Evolutionary conservation across 2,888 invertebrate genomes (phyloP).

Genomic region (Papilio protenor): DNA sequence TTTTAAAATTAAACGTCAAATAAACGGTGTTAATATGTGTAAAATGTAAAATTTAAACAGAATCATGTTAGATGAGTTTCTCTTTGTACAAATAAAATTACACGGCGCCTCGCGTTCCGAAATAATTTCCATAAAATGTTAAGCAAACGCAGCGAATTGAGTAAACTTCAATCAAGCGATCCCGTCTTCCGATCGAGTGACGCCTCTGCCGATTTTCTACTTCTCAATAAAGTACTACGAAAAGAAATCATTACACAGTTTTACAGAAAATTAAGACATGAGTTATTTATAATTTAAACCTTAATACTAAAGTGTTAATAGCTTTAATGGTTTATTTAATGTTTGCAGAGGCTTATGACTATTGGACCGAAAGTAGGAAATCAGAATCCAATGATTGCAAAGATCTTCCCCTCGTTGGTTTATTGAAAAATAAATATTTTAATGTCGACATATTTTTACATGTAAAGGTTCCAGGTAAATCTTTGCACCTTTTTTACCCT

Average conservation of each 20-base stretch:
- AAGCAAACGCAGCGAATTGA: slow-evolving; percentile 70
- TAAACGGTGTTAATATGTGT: slow-evolving; percentile 5
- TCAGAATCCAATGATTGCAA: slow-evolving; percentile 55
- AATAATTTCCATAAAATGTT: slow-evolving; percentile 74
- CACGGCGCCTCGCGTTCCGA: slow-evolving; percentile 54
- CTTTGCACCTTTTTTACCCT: slow-evolving; percentile 71
- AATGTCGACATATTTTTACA: slow-evolving; percentile 67
- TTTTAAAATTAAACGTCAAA: not conserved
- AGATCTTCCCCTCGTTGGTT: slow-evolving; percentile 58
- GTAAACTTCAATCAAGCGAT: slow-evolving; percentile 72
- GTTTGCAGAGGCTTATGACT: slow-evolving; percentile 58
- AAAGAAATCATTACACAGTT: slow-evolving; percentile 47
- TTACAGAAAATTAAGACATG: slow-evolving; percentile 44
- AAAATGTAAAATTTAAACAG: not conserved
- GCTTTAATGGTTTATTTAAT: slow-evolving; percentile 56
- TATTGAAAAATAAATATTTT: slow-evolving; percentile 72
- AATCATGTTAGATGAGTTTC: slow-evolving; percentile 41
- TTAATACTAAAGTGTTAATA: slow-evolving; percentile 50
- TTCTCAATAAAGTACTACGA: slow-evolving; percentile 38
- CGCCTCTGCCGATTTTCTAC: slow-evolving; percentile 45
- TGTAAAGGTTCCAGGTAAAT: slow-evolving; percentile 70
- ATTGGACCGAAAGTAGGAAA: slow-evolving; percentile 59
- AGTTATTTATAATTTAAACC: slow-evolving; percentile 45
- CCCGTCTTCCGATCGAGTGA: slow-evolving; percentile 56
- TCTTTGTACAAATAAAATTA: slow-evolving; percentile 54